These are phyloP conservation scores for Trachemys scripta DNA, from an alignment of 2,113 vertebrate genomes.

Conservation along the genomic window DNA sequence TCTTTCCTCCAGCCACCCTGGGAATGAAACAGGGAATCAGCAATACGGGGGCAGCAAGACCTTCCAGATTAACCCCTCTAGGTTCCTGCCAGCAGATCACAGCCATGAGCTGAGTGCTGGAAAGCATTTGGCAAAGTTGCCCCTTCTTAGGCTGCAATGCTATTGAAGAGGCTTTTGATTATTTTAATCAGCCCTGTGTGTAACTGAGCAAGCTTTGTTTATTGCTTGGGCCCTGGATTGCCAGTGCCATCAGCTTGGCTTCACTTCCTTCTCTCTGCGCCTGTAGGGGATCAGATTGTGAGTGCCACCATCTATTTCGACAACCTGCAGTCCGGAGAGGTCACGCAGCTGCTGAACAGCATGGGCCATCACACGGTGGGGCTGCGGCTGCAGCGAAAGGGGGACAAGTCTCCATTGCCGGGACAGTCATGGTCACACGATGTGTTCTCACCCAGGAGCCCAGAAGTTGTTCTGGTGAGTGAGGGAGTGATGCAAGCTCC, in stretches of 20 bases:
- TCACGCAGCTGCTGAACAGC: conserved; percentile 87
- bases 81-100: background rate
- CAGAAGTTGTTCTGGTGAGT: conserved; percentile 91
- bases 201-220: background rate
- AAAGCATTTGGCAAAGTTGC: background rate
- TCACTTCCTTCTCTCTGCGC: background rate
- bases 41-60: background rate
- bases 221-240: rapidly evolving
- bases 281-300: conserved; percentile 93
- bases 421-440: conserved; percentile 69
- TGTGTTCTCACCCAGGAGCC: conserved; percentile 77
- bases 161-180: background rate
- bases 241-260: no score
- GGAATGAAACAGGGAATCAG: background rate
- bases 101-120: background rate
- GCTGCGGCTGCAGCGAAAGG: conserved; percentile 91
- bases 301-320: conserved; percentile 96
- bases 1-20: background rate
- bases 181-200: background rate
- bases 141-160: background rate
- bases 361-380: conserved; percentile 92
- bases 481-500: rapidly evolving
- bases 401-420: conserved; percentile 86
- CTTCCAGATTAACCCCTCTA: background rate
- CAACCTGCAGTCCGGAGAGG: conserved; percentile 92